Percentiles rank a stretch among this genome's conserved stretches.
Conservation (phyloP, 1,140 invertebrate genomes). For the Ostrea edulis region DNA sequence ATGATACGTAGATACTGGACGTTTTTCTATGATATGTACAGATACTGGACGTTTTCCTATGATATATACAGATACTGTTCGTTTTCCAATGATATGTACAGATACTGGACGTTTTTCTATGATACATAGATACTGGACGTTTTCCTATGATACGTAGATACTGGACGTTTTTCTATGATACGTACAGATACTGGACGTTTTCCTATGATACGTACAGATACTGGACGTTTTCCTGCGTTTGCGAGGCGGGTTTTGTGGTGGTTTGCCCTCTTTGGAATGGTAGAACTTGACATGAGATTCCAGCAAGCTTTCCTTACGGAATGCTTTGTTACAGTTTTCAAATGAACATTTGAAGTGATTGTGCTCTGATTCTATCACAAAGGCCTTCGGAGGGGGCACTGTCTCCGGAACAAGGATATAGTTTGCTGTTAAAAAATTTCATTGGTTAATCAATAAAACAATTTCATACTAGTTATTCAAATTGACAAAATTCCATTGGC, state of each 20-base stretch:
- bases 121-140: too few relatives aligned
- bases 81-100: too few relatives aligned
- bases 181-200: neutral
- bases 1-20: too few relatives aligned
- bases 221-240: slow-evolving; percentile 72
- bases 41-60: too few relatives aligned
- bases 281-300: slow-evolving; percentile 80
- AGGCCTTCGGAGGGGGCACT: slow-evolving; percentile 75
- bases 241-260: slow-evolving; percentile 17
- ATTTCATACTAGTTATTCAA: too few relatives aligned
- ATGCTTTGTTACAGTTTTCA: slow-evolving; percentile 91
- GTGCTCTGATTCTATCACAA: slow-evolving; percentile 78
- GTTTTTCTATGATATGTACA: too few relatives aligned
- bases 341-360: slow-evolving; percentile 86
- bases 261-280: slow-evolving; percentile 66
- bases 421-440: slow-evolving; percentile 9
- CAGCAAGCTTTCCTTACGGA: slow-evolving; percentile 92
- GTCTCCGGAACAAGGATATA: slow-evolving; percentile 39
- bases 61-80: too few relatives aligned
- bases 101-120: too few relatives aligned
- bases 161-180: too few relatives aligned
- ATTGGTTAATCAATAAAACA: too few relatives aligned
- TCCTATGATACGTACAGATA: slow-evolving; percentile 66
- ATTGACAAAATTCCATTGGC: too few relatives aligned
- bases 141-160: too few relatives aligned